Evolutionary conservation across 2,113 vertebrate species (phyloP).

Genomic region (Azemiops feae): DNA sequence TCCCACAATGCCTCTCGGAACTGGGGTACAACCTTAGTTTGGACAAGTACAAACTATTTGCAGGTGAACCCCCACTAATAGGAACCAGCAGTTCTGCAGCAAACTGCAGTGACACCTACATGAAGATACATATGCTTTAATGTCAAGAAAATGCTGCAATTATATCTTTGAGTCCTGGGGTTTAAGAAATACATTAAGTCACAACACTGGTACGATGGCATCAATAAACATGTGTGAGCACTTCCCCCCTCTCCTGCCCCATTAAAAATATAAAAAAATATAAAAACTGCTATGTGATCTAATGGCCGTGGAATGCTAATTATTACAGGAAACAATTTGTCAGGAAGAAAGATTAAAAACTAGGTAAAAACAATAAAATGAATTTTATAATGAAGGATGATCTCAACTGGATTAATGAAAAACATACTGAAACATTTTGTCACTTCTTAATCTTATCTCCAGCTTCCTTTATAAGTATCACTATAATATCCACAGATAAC

Average conservation of each 20-base stretch:
- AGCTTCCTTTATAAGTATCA: background rate
- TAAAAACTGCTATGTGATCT: background rate
- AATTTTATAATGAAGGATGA: background rate
- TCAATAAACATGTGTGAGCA: background rate
- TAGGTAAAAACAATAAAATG: background rate
- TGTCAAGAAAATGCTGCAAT: background rate
- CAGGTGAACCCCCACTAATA: background rate
- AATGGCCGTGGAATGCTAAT: background rate
- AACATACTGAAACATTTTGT: background rate
- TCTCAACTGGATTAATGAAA: background rate
- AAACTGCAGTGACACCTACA: background rate
- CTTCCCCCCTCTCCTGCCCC: background rate
- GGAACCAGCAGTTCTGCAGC: background rate
- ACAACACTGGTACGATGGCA: background rate
- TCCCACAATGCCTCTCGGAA: background rate
- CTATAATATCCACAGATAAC: background rate
- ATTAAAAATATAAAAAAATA: background rate
- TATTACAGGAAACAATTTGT: background rate
- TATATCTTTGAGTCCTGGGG: background rate
- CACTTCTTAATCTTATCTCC: background rate
- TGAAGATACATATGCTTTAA: background rate
- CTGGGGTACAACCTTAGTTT: background rate
- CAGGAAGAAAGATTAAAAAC: background rate
- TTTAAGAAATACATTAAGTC: background rate
- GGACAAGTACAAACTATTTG: background rate